These are phyloP conservation scores for Drosophila bunnanda DNA, from an alignment of 2,888 invertebrate species.

Conservation along the genomic window DNA sequence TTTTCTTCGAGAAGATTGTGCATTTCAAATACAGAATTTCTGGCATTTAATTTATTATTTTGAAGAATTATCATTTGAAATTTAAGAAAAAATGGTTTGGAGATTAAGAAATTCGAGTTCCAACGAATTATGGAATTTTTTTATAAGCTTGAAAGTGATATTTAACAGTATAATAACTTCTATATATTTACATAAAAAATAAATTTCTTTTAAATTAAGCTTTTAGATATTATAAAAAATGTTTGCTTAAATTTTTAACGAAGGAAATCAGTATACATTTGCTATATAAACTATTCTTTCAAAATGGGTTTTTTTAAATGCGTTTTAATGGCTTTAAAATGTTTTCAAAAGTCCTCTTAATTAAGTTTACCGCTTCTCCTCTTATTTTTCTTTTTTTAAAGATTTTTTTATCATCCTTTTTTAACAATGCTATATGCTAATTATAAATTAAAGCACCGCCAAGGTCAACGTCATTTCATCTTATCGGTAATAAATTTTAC, in stretches of 20 bases:
- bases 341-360: background rate
- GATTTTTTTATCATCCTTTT: background rate
- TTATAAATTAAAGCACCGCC: conserved; percentile 2
- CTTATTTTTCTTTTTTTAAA: background rate
- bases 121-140: too few species aligned
- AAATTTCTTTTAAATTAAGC: too few species aligned
- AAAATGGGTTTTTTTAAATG: too few species aligned
- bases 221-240: too few species aligned
- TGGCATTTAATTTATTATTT: background rate
- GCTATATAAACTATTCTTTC: too few species aligned
- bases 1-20: background rate
- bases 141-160: too few species aligned
- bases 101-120: too few species aligned
- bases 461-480: conserved; percentile 32
- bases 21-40: background rate
- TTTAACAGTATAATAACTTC: too few species aligned
- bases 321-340: background rate
- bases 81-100: background rate
- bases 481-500: conserved; percentile 38
- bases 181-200: too few species aligned
- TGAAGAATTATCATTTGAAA: background rate
- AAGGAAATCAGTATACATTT: too few species aligned
- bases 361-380: background rate
- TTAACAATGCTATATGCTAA: conserved; percentile 13
- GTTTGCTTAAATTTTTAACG: too few species aligned